Evolutionary conservation across 2,797 vertebrate genomes (phyloP), one percentile per base, ranked within the genome.

Genomic region (Amniataba percoides): DNA sequence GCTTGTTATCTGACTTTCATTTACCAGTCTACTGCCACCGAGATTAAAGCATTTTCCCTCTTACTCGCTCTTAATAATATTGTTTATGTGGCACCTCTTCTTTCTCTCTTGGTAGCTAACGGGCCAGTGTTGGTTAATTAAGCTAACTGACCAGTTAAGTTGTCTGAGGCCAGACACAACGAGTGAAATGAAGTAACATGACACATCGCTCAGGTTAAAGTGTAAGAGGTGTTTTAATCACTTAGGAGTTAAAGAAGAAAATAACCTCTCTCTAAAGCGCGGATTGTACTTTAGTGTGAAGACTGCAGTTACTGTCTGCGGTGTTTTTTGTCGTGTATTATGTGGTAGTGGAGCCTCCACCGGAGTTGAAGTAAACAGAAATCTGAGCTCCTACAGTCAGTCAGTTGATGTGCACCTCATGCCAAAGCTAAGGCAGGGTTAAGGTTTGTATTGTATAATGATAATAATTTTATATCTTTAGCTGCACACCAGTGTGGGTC

Each of bases 351-450:
- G 27, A 74, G 56, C 57, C 61, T 80, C 64, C 36, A 71, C 66
- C 43, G 72, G 62, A 76, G 85, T 81, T 88, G 89, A 91, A 92
- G 93, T 93, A 91, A 94, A 93, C 93, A 93, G 93, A 92, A 91
- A 94, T 90, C 81, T 75, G 92, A 93, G 88, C 91, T 82, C 71
- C 75, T 51, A 48, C 71, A 49, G 62, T 74, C 45, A 77, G 89
- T 91, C 89, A 88, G 89, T 91, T 90, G 92, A 92, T 85, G 88
- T 88, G 78, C 56, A 85, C 64, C 74, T 78, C 72, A 86, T 82
- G 86, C 90, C 92, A 89, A 86, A 76, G 71, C 84, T 67, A 57
- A 53, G 8, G 49, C 60, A 53, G 64, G n/a, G n/a, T n/a, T n/a
- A n/a, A n/a, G n/a, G 34, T 84, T 91, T 84, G 82, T 86, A 71